Base-by-base conservation (phyloP, 35 echinoderm and acorn worm genomes). In the Anneissia japonica region DNA sequence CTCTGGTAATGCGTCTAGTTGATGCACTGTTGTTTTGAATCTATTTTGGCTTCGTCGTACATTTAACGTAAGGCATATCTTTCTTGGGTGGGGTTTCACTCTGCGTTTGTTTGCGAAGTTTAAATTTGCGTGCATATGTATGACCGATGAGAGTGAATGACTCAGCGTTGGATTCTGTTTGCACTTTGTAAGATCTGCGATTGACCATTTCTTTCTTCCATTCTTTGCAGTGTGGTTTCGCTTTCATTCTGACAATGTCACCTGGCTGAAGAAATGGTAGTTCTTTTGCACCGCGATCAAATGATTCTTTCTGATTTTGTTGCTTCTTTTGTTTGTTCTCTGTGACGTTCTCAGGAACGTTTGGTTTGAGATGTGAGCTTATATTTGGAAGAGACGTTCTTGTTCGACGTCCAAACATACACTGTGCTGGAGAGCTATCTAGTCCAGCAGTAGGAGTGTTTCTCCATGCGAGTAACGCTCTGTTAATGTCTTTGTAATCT, bases 221-320 rank as follows among this genome's bases (percentile, higher is more conserved):
- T n/a, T n/a, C n/a, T n/a, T n/a, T n/a, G n/a, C n/a, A n/a, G n/a
- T n/a, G n/a, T n/a, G n/a, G n/a, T n/a, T n/a, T n/a, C n/a, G n/a
- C n/a, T n/a, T 90, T 89, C 37, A 90, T 77, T 28, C 88, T 84
- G 30, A 94, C 88, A 21, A 39, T 78, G 30, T 94, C 77, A 77
- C 92, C 79, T 3, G 55, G 17, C 41, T 82, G 73, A 34, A 90
- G 73, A 46, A 64, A 46, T 46, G 34, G 30, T 14, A 85, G 82
- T 36, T 89, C 86, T 80, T 46, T 79, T 30, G 86, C 79, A 77
- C 87, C 82, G 31, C 76, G 32, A 80, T 84, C 79, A 51, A 84
- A 93, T 37, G 77, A 84, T 26, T 39, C 30, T 78, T 81, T 79
- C 75, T 83, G 86, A 40, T 23, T 83, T 84, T 79, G 72, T n/a